Base-by-base conservation (phyloP, 2,797 vertebrate species). In the Falco columbarius region DNA sequence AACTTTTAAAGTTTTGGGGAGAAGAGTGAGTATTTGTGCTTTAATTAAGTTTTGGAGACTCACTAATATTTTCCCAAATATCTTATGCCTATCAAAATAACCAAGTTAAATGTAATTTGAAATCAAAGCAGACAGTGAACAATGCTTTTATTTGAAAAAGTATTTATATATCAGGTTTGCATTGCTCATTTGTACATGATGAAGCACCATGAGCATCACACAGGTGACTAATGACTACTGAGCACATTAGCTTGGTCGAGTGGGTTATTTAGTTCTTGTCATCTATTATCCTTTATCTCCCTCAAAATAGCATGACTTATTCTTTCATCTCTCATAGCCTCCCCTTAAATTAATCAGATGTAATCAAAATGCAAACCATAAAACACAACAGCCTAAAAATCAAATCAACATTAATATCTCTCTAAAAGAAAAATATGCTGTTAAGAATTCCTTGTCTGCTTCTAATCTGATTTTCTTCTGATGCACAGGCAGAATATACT, bases 321-420 rank as follows among this genome's bases (percentile, higher is more conserved):
- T 86, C 81, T 92, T 82, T 42, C 56, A 86, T 52, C 49, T 81
- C 71, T 59, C 51, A 36, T 23, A 70, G 47, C 30, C 59, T 89
- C 59, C 63, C 63, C 70, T 47, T 84, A 73, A 91, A 63, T 96
- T 90, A 59, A 95, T 91, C 91, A 95, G 47, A 56, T 42, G 10
- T 63, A 86, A 94, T 90, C 62, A 89, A 94, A 96, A 92, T 59
- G 65, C 73, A 96, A 81, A 46, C 71, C 36, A 80, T 84, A 83
- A 87, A 90, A 70, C 30, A 89, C 71, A 90, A 87, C 75, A 80
- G 58, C 62, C 70, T 84, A 84, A 81, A 94, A 96, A 67, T 63
- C n/a, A 91, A 92, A 85, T 94, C 86, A 89, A 49, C 0, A 4
- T 66, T 88, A 81, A 70, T 67, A 66, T 86, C 49, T 66, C 62